Evolutionary conservation across 2,888 invertebrate species (phyloP), one percentile per base, ranked within the genome.

Genomic region (Orthosia gracilis): DNA sequence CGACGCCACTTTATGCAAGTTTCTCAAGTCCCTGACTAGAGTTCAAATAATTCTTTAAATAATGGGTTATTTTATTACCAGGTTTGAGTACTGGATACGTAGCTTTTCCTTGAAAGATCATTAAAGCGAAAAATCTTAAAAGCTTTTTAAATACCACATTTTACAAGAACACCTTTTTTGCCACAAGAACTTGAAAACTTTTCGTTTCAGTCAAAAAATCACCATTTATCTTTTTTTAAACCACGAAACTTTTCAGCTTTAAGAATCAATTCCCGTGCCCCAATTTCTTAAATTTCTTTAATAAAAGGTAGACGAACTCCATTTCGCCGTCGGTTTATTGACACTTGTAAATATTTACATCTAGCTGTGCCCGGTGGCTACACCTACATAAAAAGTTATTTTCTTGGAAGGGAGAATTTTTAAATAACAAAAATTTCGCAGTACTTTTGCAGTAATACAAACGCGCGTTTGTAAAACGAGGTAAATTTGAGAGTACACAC

Each of bases 171-270:
- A 49, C 69, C 49, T 49, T 69, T 73, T 66, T 57, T 52, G 49
- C 49, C 45, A 76, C 73, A 63, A 61, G 49, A 76, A 54, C 61
- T 75, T 65, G 50, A 69, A 75, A 78, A 76, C 66, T 75, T 77
- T 77, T 74, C 57, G 57, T 52, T 73, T 69, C 45, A 62, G 61
- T 77, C 58, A 77, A 72, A 74, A 73, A 62, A 71, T 69, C 68
- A 73, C 58, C 61, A 80, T 82, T 80, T 65, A 80, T 83, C 69
- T 80, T 73, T 83, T n/a, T 79, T 67, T 80, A 76, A 75, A 82
- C 65, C 67, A 63, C 65, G 31, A 72, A 68, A 85, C 26, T 76
- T 83, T 74, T 70, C 45, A 54, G 69, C 21, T 13, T 75, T 62
- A 55, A 59, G 61, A 82, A 82, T 80, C 75, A 82, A 82, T 82